A percentile compares a stretch with the other conserved stretches of the same genome.
These are phyloP conservation scores for Bovichtus variegatus DNA, from an alignment of 2,797 vertebrate genomes.

Conservation along the genomic window DNA sequence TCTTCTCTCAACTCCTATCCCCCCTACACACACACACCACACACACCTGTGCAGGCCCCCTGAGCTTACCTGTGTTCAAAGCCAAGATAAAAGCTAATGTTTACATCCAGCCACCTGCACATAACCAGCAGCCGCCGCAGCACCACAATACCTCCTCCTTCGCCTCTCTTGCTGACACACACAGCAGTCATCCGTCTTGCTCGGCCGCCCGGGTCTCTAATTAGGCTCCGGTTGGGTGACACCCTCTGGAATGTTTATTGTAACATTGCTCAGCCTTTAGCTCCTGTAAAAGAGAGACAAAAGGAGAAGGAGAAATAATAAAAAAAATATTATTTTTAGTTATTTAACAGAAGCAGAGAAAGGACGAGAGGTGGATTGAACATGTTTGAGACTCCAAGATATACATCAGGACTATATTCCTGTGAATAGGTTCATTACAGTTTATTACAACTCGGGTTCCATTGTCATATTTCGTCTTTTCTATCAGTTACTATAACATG, in stretches of 20 bases:
- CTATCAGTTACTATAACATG: background rate
- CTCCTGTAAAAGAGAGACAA: constrained; percentile 31
- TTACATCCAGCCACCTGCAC: constrained; percentile 78
- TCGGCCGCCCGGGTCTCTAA: constrained; percentile 77
- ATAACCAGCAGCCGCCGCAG: constrained; percentile 61
- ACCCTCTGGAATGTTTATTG: constrained; percentile 78
- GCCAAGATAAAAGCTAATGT: constrained; percentile 75
- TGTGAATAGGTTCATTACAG: background rate
- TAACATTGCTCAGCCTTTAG: constrained; percentile 57
- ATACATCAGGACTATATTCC: background rate
- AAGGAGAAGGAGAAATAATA: constrained; percentile 15
- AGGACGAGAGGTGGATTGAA: background rate
- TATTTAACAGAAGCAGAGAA: too few species aligned
- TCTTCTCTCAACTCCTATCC: constrained; percentile 35
- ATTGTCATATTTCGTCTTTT: background rate
- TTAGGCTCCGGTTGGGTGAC: constrained; percentile 75
- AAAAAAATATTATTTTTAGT: too few species aligned
- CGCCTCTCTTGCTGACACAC: constrained; percentile 67
- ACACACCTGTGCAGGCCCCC: constrained; percentile 71
- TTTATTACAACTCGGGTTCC: background rate
- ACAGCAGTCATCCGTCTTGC: constrained; percentile 73
- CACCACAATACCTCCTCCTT: constrained; percentile 23
- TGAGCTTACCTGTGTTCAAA: constrained; percentile 75
- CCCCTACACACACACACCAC: constrained; percentile 12
- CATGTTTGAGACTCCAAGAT: background rate